Conservation (phyloP, 1,140 invertebrate genomes). For the Pantala flavescens region DNA sequence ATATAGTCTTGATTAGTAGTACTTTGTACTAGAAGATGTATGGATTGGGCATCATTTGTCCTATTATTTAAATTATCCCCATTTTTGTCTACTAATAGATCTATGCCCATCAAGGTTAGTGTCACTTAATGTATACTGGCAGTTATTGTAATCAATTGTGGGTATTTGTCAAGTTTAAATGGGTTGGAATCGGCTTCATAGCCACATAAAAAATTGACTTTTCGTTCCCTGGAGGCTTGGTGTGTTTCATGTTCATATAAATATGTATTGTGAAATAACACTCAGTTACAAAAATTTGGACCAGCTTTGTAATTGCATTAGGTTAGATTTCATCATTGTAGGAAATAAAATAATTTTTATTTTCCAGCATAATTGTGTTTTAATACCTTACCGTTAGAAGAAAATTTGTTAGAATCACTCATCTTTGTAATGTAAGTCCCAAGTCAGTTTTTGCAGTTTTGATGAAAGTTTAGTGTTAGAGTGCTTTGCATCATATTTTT, state of each 20-base stretch:
- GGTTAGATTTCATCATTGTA: background rate
- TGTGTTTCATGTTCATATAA: background rate
- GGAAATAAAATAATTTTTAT: slow-evolving; percentile 11
- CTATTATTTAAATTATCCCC: background rate
- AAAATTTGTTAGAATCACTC: too few species aligned
- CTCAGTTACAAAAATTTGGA: slow-evolving; percentile 1
- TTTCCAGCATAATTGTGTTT: slow-evolving; percentile 4
- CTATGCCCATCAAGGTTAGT: background rate
- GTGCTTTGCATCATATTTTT: too few species aligned
- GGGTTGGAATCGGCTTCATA: background rate
- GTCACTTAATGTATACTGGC: background rate
- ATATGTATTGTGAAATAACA: slow-evolving; percentile 10
- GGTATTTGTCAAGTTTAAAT: background rate
- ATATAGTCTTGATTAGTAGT: background rate
- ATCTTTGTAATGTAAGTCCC: too few species aligned
- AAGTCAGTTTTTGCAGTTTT: too few species aligned
- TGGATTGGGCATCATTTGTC: background rate
- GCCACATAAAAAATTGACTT: background rate
- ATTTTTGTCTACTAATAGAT: background rate
- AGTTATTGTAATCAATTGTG: background rate
- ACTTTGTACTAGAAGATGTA: background rate
- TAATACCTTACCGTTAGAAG: background rate
- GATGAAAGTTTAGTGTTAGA: too few species aligned
- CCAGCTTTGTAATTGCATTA: slow-evolving; percentile 6
- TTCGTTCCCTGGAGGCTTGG: background rate